Conservation (phyloP, 2,113 vertebrate genomes). For the Chunga burmeisteri region DNA sequence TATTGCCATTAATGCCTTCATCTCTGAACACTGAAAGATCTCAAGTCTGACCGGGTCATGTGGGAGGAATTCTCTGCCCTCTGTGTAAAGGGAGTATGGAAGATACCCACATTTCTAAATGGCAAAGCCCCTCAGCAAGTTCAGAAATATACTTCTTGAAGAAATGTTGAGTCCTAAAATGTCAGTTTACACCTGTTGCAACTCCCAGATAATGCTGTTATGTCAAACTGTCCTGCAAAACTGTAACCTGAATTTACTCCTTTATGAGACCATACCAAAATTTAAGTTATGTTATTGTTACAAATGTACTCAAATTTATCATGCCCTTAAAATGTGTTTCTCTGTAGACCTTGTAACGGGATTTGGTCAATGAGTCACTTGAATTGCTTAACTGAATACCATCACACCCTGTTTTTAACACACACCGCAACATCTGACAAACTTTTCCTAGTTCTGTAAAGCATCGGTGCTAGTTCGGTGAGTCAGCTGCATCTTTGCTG, state of each 20-base stretch:
- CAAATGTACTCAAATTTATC: not conserved
- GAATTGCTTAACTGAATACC: not conserved
- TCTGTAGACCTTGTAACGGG: not conserved
- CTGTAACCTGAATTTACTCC: not conserved
- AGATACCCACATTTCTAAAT: not conserved
- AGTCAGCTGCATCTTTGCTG: slow-evolving; percentile 8
- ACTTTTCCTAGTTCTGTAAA: not conserved
- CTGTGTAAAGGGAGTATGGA: not conserved
- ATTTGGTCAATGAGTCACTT: not conserved
- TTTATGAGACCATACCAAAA: not conserved
- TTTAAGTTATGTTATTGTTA: not conserved
- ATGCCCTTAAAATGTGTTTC: not conserved
- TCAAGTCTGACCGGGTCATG: not conserved
- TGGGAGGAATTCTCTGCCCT: not conserved
- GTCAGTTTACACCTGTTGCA: not conserved
- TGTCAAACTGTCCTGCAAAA: not conserved
- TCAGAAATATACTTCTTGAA: not conserved
- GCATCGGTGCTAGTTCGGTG: not conserved
- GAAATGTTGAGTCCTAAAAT: not conserved
- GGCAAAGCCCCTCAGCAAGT: not conserved
- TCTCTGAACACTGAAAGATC: not conserved
- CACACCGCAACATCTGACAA: not conserved
- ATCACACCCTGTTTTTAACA: not conserved
- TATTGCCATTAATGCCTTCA: not conserved
- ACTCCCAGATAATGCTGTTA: not conserved